A percentile compares a stretch with the other conserved stretches of the same genome.
phyloP scores from a whole-genome alignment of 2,113 vertebrate species.

The Aegithalos caudatus region DNA sequence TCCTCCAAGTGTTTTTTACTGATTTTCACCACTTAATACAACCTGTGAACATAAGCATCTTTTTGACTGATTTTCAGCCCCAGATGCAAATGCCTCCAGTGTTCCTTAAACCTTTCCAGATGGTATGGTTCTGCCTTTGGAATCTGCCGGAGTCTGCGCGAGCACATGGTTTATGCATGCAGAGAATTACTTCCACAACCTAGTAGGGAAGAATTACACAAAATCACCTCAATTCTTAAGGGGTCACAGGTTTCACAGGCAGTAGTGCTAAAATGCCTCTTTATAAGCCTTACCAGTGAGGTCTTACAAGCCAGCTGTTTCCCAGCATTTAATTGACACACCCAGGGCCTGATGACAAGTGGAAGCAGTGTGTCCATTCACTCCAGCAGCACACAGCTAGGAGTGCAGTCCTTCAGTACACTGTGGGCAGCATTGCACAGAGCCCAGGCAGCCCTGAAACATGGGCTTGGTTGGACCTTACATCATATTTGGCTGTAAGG shows the following conservation, averaged over 20 bases:
- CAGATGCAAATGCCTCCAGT: background rate
- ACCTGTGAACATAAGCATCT: fast-evolving
- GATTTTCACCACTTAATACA: background rate
- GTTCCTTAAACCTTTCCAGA: background rate
- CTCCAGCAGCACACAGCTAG: fast-evolving
- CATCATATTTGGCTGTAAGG: background rate
- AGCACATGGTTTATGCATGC: background rate
- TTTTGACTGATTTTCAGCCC: background rate
- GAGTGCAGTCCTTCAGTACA: background rate
- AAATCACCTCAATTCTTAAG: background rate
- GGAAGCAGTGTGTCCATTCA: fast-evolving
- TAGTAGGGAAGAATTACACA: background rate
- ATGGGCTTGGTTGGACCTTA: fast-evolving
- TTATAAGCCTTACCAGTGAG: background rate
- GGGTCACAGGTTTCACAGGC: background rate
- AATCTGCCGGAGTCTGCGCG: background rate
- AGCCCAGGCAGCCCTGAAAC: background rate
- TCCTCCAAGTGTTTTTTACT: background rate
- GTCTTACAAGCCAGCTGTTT: background rate
- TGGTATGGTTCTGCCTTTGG: fast-evolving
- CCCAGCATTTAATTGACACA: background rate
- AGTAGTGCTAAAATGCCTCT: background rate
- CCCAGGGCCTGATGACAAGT: background rate
- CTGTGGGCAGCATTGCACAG: fast-evolving
- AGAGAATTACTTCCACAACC: background rate